Evolutionary conservation across 2,797 vertebrate species (phyloP), one percentile per base, ranked within the genome.

Genomic region (Acanthornis magna): DNA sequence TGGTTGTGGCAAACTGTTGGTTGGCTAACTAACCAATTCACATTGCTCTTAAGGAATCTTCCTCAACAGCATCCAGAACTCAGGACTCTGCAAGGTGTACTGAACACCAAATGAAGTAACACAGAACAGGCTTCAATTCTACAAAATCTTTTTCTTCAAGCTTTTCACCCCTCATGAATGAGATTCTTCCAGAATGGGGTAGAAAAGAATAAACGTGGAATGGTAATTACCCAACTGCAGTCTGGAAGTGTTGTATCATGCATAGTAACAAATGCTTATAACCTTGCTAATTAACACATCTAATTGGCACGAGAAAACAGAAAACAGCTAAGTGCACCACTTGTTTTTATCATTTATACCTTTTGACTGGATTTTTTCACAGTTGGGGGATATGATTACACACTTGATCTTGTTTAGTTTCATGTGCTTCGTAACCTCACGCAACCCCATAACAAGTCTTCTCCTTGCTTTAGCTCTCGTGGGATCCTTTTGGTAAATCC

Each of bases 341-440:
- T 62, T 55, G 9, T 48, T 91, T 90, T 73, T 38, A 34, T 51
- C 5, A 55, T 38, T 91, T 80, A 88, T 80, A 99, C 99, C 99
- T 98, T 99, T 99, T 70, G 99, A 99, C 92, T 99, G 99, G 93
- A 99, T 99, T 98, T 99, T 99, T 97, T 99, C 99, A 42, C 99
- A 99, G 98, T 99, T 99, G 68, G 99, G 99, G 62, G 99, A 99
- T 97, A 99, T 99, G 95, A 99, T 99, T 21, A 99, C 99, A 91
- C 99, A 99, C 77, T 99, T 99, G 81, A 99, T 99, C 97, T 99
- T 99, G 84, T 98, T 98, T 42, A 99, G 93, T 87, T 99, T 99
- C 99, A 99, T 99, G 96, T 99, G 99, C 84, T 99, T 99, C 19
- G 99, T 99, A 93, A 99, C 99, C 93, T 99, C 99, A 58, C 99